Evolutionary conservation across 2,888 invertebrate species (phyloP).

Genomic region (Ceramica pisi): DNA sequence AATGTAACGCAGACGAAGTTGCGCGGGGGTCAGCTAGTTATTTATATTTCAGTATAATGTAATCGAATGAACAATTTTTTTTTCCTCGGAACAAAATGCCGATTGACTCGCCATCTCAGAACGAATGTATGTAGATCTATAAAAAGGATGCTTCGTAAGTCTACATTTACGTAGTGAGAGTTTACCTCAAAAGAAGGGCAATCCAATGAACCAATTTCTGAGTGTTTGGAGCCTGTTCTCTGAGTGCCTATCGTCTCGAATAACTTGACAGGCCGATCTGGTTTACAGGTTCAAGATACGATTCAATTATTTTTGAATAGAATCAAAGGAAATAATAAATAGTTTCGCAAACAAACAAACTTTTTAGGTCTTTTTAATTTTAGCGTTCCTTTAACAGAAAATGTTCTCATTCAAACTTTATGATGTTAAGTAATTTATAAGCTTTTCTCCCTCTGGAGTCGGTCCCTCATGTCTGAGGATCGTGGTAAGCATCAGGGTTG

Average conservation of each 20-base stretch:
- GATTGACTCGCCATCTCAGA: not conserved
- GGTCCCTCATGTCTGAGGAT: no score
- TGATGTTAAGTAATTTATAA: not conserved
- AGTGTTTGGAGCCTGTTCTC: not conserved
- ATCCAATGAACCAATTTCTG: constrained; percentile 1
- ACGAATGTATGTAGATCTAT: not conserved
- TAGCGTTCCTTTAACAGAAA: not conserved
- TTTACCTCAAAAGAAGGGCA: not conserved
- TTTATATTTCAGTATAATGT: no score
- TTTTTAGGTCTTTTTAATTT: not conserved
- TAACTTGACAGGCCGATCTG: constrained; percentile 12
- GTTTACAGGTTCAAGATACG: constrained; percentile 8
- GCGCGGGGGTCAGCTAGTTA: no score
- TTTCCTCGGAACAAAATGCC: not conserved
- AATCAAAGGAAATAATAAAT: not conserved
- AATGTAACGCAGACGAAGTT: no score
- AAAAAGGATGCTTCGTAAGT: not conserved
- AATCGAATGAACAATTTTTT: no score
- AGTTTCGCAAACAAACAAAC: not conserved
- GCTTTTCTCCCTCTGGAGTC: no score
- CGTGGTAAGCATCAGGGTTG: no score
- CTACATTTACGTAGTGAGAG: not conserved
- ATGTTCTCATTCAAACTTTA: not conserved
- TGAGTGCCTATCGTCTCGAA: constrained; percentile 24
- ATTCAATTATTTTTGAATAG: constrained; percentile 1